Base-by-base conservation (phyloP, 2,888 invertebrate genomes). In the Blastobasis adustella region DNA sequence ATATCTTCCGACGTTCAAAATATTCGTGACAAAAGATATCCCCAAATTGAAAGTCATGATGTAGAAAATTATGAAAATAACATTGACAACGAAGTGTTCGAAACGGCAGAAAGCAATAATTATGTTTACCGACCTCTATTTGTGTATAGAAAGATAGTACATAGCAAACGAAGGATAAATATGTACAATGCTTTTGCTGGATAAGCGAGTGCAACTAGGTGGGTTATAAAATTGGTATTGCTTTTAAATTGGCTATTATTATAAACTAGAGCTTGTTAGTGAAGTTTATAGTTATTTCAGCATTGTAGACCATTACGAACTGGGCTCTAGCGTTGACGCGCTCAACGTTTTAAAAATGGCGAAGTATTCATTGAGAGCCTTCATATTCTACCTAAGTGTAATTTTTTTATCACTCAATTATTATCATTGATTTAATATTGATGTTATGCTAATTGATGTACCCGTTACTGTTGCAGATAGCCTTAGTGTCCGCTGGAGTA, bases 141-240 rank as follows among this genome's bases (percentile, higher is more conserved):
- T 57, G 76, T 79, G 0, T 87, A 87, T 48, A 74, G 79, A 67
- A 79, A 64, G 61, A 79, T 87, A 42, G 81, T 81, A 55, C 86
- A 87, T 45, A 82, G 71, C 52, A 87, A 80, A 65, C 66, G 79
- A 53, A 74, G 81, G 58, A 82, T 87, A 5, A 83, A 74, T 38
- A 83, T 86, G 82, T 86, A 64, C 49, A 86, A 86, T 58, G 66
- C 87, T 7, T 87, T 87, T 61, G 81, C 79, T 56, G 87, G 87
- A 61, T 86, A 81, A 59, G 36, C 42, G 37, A 48, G 45, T 52
- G 48, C 42, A 47, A 50, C 39, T 44, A 42, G 10, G 50, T 49
- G 46, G 6, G n/a, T 10, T 37, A 44, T 37, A 49, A 36, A 52
- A 44, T 23, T 23, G 23, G 23, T 23, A 23, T 23, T 23, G 23